Evolutionary conservation across 1,140 invertebrate species (phyloP).

Genomic region (Panulirus ornatus): DNA sequence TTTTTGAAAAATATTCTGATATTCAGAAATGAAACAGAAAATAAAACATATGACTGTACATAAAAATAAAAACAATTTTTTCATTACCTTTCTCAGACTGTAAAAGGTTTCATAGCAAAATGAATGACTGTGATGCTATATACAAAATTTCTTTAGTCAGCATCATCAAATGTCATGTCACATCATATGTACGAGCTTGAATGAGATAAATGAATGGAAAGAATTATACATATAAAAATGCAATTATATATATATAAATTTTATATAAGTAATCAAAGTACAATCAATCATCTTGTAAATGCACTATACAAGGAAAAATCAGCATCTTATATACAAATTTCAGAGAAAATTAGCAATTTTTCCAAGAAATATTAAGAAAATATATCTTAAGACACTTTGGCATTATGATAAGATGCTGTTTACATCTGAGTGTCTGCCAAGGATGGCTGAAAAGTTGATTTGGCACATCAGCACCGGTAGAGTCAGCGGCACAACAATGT

Average conservation of each 20-base stretch:
- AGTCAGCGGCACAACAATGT: not conserved
- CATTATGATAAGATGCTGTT: not conserved
- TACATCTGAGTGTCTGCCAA: not conserved
- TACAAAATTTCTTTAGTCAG: not conserved
- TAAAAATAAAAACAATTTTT: not conserved
- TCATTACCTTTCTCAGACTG: not conserved
- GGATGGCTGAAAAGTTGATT: not conserved
- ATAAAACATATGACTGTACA: not conserved
- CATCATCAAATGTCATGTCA: not conserved
- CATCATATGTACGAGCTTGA: not conserved
- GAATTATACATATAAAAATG: not conserved
- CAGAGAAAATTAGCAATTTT: not conserved
- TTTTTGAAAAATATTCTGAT: not conserved
- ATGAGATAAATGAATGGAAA: not conserved
- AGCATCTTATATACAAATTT: not conserved
- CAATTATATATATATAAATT: not conserved
- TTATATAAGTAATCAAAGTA: not conserved
- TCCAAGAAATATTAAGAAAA: not conserved
- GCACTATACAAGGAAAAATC: not conserved
- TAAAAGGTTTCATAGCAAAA: not conserved
- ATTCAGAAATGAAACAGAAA: not conserved
- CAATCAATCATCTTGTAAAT: not conserved
- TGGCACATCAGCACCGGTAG: constrained; percentile 13
- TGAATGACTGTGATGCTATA: not conserved
- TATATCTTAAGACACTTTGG: not conserved